A percentile compares a stretch with the other conserved stretches of the same genome.
Conservation (phyloP, 2,797 vertebrate genomes). For the Lacerta bilineata region DNA sequence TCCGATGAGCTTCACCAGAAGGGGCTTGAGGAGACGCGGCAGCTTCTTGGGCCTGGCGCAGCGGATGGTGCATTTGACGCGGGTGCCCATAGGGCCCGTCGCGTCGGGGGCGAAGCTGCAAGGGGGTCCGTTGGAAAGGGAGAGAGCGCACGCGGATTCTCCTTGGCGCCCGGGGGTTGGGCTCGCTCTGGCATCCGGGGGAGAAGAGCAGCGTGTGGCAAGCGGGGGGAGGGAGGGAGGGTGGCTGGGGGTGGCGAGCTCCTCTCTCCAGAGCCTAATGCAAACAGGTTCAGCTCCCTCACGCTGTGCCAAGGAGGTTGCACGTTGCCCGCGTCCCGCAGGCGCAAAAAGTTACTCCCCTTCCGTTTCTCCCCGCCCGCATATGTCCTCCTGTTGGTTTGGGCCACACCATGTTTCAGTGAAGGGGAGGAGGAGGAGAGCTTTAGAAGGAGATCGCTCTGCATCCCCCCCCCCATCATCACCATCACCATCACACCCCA, state of each 20-base stretch:
- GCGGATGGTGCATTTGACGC: background rate
- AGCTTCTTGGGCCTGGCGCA: background rate
- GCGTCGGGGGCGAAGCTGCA: background rate
- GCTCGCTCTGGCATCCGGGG: background rate
- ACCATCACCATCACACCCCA: background rate
- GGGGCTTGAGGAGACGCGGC: background rate
- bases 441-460: background rate
- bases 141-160: too few species aligned
- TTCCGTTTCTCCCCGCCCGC: background rate
- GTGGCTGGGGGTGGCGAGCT: background rate
- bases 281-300: background rate
- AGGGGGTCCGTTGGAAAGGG: too few species aligned
- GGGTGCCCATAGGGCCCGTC: background rate
- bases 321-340: background rate
- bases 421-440: too few species aligned
- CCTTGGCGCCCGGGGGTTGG: background rate
- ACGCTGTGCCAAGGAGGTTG: background rate
- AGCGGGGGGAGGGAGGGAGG: too few species aligned
- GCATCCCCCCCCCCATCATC: background rate
- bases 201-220: background rate
- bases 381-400: too few species aligned
- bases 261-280: background rate
- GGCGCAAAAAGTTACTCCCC: background rate
- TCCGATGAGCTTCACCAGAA: background rate
- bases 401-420: too few species aligned